A percentile compares a stretch with the other conserved stretches of the same genome.
Conservation (phyloP, 2,113 vertebrate species). For the Fulica atra region DNA sequence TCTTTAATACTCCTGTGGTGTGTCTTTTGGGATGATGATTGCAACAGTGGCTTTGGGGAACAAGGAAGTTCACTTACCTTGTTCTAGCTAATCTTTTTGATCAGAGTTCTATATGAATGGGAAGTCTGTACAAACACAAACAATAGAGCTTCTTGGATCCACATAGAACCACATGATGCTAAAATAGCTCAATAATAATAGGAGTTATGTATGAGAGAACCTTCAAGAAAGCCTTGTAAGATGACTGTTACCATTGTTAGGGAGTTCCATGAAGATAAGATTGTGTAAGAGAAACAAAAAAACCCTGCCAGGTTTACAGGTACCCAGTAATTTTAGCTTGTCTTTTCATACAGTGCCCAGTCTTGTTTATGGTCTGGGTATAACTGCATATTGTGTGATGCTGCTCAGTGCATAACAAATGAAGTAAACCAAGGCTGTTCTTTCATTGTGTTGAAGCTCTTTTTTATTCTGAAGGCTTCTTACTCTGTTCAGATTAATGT, state of each 20-base stretch:
- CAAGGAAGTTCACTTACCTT: not conserved
- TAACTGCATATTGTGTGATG: not conserved
- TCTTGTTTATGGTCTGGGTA: not conserved
- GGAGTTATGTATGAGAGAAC: not conserved
- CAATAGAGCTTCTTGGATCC: not conserved
- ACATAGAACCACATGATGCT: not conserved
- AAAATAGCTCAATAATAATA: not conserved
- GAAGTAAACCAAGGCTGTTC: not conserved
- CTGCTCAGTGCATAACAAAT: not conserved
- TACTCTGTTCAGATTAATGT: not conserved
- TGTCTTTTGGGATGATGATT: not conserved
- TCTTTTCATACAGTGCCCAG: not conserved
- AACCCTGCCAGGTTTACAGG: rapidly evolving
- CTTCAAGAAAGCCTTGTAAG: not conserved
- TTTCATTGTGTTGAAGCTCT: not conserved
- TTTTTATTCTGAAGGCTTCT: not conserved
- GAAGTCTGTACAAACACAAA: not conserved
- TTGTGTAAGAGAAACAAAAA: not conserved
- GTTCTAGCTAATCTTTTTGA: not conserved
- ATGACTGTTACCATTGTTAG: not conserved
- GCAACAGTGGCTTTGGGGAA: not conserved
- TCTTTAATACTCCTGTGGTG: not conserved
- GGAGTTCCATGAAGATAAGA: not conserved
- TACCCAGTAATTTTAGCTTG: not conserved
- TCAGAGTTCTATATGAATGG: not conserved